A percentile compares a stretch with the other conserved stretches of the same genome.
Evolutionary conservation across 2,797 vertebrate species (phyloP).

Genomic region (Microctenopoma lineatum): DNA sequence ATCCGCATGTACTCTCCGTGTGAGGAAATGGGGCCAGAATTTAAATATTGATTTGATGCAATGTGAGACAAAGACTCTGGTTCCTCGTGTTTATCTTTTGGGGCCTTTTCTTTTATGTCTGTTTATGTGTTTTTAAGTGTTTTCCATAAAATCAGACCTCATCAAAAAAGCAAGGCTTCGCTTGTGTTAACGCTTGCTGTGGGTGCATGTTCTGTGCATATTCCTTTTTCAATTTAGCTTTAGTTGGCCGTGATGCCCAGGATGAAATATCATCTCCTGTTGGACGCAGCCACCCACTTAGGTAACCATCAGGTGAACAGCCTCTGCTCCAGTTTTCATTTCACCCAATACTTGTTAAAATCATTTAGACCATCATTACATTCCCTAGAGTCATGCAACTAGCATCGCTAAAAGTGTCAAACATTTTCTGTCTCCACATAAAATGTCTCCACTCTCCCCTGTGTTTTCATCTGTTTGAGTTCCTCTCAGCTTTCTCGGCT

Average conservation of each 20-base stretch:
- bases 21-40: constrained; percentile 54
- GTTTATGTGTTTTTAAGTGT: constrained; percentile 46
- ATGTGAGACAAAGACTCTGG: constrained; percentile 58
- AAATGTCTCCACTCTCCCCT: not conserved
- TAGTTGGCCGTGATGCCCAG: constrained; percentile 41
- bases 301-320: constrained; percentile 61
- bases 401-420: not conserved
- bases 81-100: constrained; percentile 18
- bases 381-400: not conserved
- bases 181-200: constrained; percentile 3
- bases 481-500: not conserved
- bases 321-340: constrained; percentile 5
- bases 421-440: too few relatives aligned
- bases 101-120: constrained; percentile 38
- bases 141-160: constrained; percentile 16
- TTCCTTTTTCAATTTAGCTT: constrained; percentile 26
- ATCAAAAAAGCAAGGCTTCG: not conserved
- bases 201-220: not conserved
- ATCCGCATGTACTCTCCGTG: constrained; percentile 45
- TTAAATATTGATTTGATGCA: constrained; percentile 72
- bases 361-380: not conserved
- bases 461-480: constrained; percentile 3
- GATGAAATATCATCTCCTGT: constrained; percentile 73
- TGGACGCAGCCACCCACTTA: constrained; percentile 55
- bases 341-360: not conserved